Evolutionary conservation across 2,113 vertebrate species (phyloP).

Genomic region (Bubalus kerabau): DNA sequence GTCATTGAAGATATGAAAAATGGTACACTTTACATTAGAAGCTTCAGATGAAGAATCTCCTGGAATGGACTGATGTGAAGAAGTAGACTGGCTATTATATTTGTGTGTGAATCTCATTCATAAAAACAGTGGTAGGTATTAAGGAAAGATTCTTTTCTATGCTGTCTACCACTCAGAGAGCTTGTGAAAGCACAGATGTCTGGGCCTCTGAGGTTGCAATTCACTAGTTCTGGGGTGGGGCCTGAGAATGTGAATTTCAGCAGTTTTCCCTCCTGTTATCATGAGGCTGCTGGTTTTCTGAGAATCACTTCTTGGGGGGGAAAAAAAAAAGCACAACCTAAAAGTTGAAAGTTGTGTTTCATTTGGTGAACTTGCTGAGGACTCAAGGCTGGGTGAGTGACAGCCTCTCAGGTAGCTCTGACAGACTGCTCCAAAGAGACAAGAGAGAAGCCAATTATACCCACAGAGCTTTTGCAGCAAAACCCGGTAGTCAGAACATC

Average conservation of each 20-base stretch:
- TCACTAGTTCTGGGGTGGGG: not conserved
- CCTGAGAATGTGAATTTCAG: not conserved
- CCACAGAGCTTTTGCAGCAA: not conserved
- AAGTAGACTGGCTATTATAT: not conserved
- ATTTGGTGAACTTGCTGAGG: not conserved
- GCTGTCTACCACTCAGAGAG: not conserved
- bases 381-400: not conserved
- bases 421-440: not conserved
- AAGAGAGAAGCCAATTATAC: not conserved
- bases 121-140: not conserved
- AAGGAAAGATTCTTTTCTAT: not conserved
- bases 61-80: not conserved
- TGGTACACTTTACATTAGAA: not conserved
- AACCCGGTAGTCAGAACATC: not conserved
- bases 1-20: not conserved
- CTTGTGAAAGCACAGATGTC: not conserved
- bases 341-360: not conserved
- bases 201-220: not conserved
- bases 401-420: not conserved
- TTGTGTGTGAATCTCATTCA: not conserved
- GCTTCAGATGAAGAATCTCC: not conserved
- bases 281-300: not conserved
- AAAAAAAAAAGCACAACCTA: fast-evolving
- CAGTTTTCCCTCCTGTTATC: not conserved
- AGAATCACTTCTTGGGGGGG: not conserved